Base-by-base conservation (phyloP, 2,113 vertebrate species). In the Halcyon senegalensis region DNA sequence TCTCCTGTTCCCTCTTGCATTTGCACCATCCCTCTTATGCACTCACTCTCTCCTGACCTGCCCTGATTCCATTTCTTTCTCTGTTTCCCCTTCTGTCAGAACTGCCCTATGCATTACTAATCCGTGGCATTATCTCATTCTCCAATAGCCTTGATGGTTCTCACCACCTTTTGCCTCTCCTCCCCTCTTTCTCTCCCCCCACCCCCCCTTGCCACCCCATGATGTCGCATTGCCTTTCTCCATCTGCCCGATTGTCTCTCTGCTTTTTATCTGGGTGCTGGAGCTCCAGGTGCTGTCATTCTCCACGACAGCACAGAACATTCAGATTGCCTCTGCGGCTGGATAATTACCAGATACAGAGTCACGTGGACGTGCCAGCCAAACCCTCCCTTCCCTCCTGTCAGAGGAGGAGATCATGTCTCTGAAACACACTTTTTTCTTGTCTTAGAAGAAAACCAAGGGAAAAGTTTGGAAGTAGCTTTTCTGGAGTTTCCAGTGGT, bases 271-370 rank as follows among this genome's bases (percentile, higher is more conserved):
- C 89, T 94, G 91, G 82, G 87, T 87, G 84, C 83, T 93, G 94
- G 83, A 95, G 94, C 94, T 94, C 72, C 95, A 97, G 77, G 97
- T 96, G 89, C 81, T 94, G 84, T 93, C 96, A 94, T 85, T 95
- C 89, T 95, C 75, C 20, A 39, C 67, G 74, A 93, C 74, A 94
- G 96, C 88, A 84, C 79, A 95, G 90, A 96, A 90, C 28, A 20
- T 94, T 97, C 90, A 81, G 53, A 94, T 97, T 85, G 83, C 62
- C 58, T 96, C 63, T 94, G 85, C 46, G 85, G 75, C 58, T 88
- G 87, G 73, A 95, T 90, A 97, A 97, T 97, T 97, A 97, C 97
- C 88, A 97, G 74, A 78, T 94, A 92, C 37, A 13, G 89, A 94
- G 73, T 93, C 95, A 95, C 75, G 21, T 92, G 96, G 94, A 62